phyloP scores from a whole-genome alignment of 2,113 vertebrate genomes.

The Cyprinodon variegatus region DNA sequence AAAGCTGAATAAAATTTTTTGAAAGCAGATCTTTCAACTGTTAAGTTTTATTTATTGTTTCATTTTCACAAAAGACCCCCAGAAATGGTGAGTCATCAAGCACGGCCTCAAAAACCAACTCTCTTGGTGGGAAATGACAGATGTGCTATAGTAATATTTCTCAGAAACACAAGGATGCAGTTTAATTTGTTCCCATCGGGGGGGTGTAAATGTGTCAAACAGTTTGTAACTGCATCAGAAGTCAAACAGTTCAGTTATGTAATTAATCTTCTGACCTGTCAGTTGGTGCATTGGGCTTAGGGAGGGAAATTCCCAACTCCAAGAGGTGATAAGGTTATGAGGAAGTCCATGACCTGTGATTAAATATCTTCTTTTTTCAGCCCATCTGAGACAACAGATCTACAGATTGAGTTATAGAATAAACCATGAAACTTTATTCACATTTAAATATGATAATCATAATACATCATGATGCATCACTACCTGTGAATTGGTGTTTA shows the following conservation, averaged over 20 bases:
- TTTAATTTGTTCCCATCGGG: not conserved
- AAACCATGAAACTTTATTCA: not conserved
- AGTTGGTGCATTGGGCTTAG: conserved; percentile 67
- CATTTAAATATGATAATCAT: not conserved
- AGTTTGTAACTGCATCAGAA: not conserved
- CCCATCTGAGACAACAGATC: conserved; percentile 84
- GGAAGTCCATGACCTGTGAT: conserved; percentile 79
- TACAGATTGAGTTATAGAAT: conserved; percentile 35
- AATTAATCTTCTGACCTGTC: conserved; percentile 65
- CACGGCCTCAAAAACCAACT: not conserved
- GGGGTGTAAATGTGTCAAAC: conserved; percentile 4
- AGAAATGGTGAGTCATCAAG: conserved; percentile 4
- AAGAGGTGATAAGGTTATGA: conserved; percentile 73
- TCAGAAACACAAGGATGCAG: not conserved
- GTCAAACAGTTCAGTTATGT: not conserved
- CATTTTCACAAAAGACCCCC: conserved; percentile 4
- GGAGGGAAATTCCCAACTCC: conserved; percentile 73
- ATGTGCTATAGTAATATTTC: not conserved
- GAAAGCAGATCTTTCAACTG: not conserved
- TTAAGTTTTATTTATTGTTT: conserved; percentile 13
- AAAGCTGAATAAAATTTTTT: not conserved
- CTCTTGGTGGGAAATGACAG: not conserved
- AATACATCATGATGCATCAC: not conserved
- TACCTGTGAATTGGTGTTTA: conserved; percentile 83
- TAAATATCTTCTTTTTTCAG: conserved; percentile 71